Conservation (phyloP, 2,888 invertebrate species). For the Eueremaeus valkanovi region DNA sequence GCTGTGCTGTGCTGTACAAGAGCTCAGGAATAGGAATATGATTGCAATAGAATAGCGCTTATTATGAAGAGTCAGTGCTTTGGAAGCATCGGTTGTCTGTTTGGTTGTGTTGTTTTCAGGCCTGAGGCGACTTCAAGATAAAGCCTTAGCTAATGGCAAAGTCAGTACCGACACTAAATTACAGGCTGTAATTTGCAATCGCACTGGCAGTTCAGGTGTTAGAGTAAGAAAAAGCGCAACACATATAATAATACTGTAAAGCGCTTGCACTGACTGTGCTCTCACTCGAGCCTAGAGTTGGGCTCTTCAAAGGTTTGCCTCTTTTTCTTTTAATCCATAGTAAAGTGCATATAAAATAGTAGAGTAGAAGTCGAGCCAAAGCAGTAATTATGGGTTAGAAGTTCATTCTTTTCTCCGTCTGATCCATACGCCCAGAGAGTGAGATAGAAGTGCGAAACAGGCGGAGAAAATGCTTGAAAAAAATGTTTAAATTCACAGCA, state of each 20-base stretch:
- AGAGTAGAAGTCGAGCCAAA: background rate
- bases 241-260: conserved; percentile 12
- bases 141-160: conserved; percentile 23
- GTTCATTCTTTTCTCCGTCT: background rate
- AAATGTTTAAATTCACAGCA: conserved; percentile 29
- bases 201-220: conserved; percentile 27
- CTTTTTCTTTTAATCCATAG: background rate
- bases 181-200: conserved; percentile 25
- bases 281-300: background rate
- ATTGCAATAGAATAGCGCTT: background rate
- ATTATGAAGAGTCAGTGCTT: background rate
- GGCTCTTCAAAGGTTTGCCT: conserved; percentile 19
- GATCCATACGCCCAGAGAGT: conserved; percentile 9
- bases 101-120: conserved; percentile 15
- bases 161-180: conserved; percentile 30
- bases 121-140: background rate
- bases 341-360: background rate
- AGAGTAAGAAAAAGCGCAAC: background rate
- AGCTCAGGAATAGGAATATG: background rate
- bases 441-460: conserved; percentile 10
- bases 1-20: no score
- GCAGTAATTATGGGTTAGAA: conserved; percentile 31
- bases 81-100: background rate
- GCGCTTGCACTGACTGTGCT: background rate
- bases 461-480: background rate